These are phyloP conservation scores for Galerucella calmariensis DNA, from an alignment of 2,888 invertebrate genomes.

Conservation along the genomic window DNA sequence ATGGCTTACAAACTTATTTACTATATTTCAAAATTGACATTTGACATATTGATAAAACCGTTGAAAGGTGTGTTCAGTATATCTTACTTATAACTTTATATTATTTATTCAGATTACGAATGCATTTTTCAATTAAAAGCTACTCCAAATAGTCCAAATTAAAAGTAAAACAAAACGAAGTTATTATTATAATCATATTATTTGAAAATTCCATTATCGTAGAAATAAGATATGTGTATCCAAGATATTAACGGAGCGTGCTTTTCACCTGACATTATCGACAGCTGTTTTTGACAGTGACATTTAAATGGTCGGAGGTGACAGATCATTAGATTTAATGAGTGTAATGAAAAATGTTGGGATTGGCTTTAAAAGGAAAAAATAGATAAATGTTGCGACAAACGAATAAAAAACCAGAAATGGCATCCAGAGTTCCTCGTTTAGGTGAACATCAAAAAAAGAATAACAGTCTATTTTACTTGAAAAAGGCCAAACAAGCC, in stretches of 20 bases:
- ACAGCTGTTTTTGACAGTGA: conserved; percentile 23
- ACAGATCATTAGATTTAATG: conserved; percentile 15
- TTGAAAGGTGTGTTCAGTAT: background rate
- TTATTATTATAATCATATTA: no score
- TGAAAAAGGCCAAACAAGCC: conserved; percentile 49
- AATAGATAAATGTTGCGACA: conserved; percentile 5
- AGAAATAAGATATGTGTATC: no score
- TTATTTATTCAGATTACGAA: no score
- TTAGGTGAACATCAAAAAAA: conserved; percentile 44
- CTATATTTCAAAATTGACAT: background rate
- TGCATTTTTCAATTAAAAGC: no score
- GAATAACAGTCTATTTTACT: conserved; percentile 45
- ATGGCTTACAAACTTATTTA: background rate
- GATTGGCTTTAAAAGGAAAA: conserved; percentile 3
- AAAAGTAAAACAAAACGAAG: no score
- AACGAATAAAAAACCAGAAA: conserved; percentile 19
- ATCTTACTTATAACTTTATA: background rate
- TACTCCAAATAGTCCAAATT: no score
- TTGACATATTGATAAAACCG: background rate
- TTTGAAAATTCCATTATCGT: no score
- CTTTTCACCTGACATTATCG: background rate
- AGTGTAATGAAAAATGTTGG: conserved; percentile 7
- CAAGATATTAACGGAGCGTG: background rate
- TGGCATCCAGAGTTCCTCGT: conserved; percentile 48
- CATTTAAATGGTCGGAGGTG: conserved; percentile 16